phyloP scores from a whole-genome alignment of 2,888 invertebrate species.

The Dynastes maya region DNA sequence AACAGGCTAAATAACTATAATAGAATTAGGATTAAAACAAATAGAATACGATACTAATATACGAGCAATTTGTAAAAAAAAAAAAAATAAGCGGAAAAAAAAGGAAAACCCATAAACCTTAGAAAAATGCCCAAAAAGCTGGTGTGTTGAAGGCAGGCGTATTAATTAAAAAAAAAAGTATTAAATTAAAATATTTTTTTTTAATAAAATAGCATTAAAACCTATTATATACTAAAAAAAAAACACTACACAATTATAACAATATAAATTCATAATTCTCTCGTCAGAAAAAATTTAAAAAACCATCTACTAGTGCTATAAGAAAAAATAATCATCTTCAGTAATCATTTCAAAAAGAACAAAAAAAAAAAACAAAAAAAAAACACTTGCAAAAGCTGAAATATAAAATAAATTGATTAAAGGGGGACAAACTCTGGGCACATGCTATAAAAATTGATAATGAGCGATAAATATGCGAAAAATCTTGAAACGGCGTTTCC shows the following conservation, averaged over 20 bases:
- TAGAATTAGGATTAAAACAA: slow-evolving; percentile 2
- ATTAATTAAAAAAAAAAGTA: slow-evolving; percentile 2
- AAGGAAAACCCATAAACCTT: slow-evolving; percentile 56
- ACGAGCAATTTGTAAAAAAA: slow-evolving; percentile 1
- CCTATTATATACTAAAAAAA: slow-evolving; percentile 49
- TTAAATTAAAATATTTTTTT: slow-evolving; percentile 43
- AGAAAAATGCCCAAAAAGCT: slow-evolving; percentile 34
- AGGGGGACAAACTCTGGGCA: slow-evolving; percentile 45
- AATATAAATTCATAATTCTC: slow-evolving; percentile 49
- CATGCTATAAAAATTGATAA: slow-evolving; percentile 44
- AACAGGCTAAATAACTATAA: slow-evolving; percentile 44
- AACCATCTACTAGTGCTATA: slow-evolving; percentile 53
- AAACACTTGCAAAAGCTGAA: slow-evolving; percentile 59
- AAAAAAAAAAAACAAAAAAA: slow-evolving; percentile 47
- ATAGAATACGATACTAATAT: background rate
- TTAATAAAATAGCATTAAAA: slow-evolving; percentile 49
- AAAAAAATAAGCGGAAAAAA: slow-evolving; percentile 38
- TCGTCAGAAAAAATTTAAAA: slow-evolving; percentile 41
- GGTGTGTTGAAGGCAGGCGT: slow-evolving; percentile 59
- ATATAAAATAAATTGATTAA: slow-evolving; percentile 51
- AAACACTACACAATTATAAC: slow-evolving; percentile 52
- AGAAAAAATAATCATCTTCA: slow-evolving; percentile 24
- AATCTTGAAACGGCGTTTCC: background rate
- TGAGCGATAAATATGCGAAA: slow-evolving; percentile 28
- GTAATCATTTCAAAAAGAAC: background rate